Percentiles rank a stretch among this genome's conserved stretches.
Evolutionary conservation across 2,888 invertebrate genomes (phyloP).

Genomic region (Netelia virgata): DNA sequence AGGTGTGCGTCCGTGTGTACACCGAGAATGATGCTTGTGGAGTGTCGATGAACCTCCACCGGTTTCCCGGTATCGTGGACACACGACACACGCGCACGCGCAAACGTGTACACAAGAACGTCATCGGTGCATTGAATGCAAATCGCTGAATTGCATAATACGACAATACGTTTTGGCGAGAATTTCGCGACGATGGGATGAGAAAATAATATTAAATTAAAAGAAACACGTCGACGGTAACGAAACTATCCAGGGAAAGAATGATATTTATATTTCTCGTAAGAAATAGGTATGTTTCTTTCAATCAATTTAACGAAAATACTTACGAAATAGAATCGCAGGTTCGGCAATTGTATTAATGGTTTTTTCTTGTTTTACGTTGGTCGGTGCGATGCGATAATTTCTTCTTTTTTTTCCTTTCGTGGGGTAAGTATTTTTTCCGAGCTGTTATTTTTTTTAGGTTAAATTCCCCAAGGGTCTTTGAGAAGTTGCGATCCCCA

Average conservation of each 20-base stretch:
- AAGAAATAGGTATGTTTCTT: background rate
- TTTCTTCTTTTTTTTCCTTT: background rate
- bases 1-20: constrained; percentile 44
- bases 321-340: background rate
- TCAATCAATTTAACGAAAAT: background rate
- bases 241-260: no score
- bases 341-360: background rate
- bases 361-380: no score
- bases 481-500: constrained; percentile 26
- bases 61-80: constrained; percentile 72
- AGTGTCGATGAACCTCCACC: constrained; percentile 78
- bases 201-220: no score
- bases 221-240: no score
- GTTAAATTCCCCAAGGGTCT: constrained; percentile 3
- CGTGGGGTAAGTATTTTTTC: background rate
- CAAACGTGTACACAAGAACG: constrained; percentile 12
- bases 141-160: constrained; percentile 77
- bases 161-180: constrained; percentile 57
- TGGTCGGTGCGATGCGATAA: background rate
- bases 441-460: constrained; percentile 17
- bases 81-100: constrained; percentile 40
- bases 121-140: constrained; percentile 73
- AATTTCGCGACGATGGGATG: constrained; percentile 29
- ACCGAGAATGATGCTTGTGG: constrained; percentile 25
- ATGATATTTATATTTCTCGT: no score